Base-by-base conservation (phyloP, 2,888 invertebrate genomes). In the Creontiades dilutus region DNA sequence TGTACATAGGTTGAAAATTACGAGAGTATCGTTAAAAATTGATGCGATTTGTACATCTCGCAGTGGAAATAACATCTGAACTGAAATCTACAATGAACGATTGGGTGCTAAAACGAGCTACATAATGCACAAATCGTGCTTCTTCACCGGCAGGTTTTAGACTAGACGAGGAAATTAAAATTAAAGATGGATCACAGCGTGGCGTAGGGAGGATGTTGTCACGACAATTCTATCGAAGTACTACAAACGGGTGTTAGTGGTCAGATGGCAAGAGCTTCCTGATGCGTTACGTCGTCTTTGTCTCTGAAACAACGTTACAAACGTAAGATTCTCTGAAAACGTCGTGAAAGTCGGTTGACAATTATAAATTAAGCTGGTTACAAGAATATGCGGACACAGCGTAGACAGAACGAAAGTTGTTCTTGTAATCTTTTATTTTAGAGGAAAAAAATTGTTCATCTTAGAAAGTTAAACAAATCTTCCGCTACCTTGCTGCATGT, bases 151-250 rank as follows among this genome's bases (percentile, higher is more conserved):
- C 68, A 68, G 68, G 2, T 23, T 9, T 68, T 68, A 19, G 68
- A 68, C 68, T 68, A 68, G 68, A 68, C 23, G 68, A 23, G 68
- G 12, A 23, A 23, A 68, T 5, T 68, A 68, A 68, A 68, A 68
- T 23, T 23, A 68, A 68, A 68, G 23, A 11, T 19, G 23, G 13
- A 68, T 68, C 68, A 68, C 68, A 68, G 68, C 27, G 9, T 68
- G 68, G 68, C 19, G 23, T 68, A 23, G 23, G 23, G 23, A 23
- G 68, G 68, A 19, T 68, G 68, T 23, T n/a, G 57, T 57, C 68
- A 68, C 23, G 23, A 68, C 68, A 68, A 68, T 68, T 12, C 68
- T 68, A 68, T 68, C n/a, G 23, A 68, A 27, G 68, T 19, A 68
- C 68, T 68, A 68, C 68, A 19, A 68, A 68, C 68, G 12, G 23